Evolutionary conservation across 2,888 invertebrate species (phyloP).

Genomic region (Torymus texanus): DNA sequence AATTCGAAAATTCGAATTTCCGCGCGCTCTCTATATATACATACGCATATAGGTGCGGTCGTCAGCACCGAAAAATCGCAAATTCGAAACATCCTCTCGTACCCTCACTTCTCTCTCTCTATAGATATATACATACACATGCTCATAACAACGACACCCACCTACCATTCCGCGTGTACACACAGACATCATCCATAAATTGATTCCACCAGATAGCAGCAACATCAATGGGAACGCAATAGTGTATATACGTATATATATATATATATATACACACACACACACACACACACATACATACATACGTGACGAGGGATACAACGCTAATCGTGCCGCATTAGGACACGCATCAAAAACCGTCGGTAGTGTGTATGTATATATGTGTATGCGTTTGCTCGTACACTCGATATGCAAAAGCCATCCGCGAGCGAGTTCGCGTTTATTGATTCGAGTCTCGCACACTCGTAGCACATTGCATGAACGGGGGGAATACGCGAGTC

Average conservation of each 20-base stretch:
- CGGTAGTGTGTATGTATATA: too few species aligned
- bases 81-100: constrained; percentile 18
- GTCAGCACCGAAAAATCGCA: constrained; percentile 15
- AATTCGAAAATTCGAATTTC: constrained; percentile 27
- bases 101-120: background rate
- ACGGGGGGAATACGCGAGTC: background rate
- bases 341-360: constrained; percentile 24
- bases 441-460: constrained; percentile 25
- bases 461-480: background rate
- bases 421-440: background rate
- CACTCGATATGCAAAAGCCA: background rate
- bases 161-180: background rate
- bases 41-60: too few species aligned
- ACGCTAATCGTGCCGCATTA: constrained; percentile 42
- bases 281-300: background rate
- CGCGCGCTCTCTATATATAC: too few species aligned
- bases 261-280: background rate
- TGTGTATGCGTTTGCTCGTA: background rate
- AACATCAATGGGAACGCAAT: too few species aligned
- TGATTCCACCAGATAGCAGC: constrained; percentile 14
- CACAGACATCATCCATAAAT: constrained; percentile 15
- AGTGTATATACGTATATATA: too few species aligned
- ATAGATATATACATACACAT: background rate
- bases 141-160: background rate
- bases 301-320: constrained; percentile 37